Evolutionary conservation across 92 coral and sea anemone genomes (phyloP), one percentile per base, ranked within the genome.

Genomic region (Desmophyllum pertusum): DNA sequence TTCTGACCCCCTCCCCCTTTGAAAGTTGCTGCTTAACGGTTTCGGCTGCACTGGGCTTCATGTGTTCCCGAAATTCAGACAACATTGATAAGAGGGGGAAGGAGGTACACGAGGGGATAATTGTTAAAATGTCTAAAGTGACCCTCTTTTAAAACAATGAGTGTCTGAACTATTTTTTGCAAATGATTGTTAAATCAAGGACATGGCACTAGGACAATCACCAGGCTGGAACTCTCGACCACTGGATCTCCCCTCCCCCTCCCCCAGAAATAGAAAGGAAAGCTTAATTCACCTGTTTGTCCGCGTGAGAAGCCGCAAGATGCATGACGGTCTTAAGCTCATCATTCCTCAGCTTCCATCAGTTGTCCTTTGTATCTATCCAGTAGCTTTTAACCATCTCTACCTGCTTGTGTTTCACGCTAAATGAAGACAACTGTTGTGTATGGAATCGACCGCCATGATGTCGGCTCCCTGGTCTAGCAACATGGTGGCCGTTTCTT

Each of bases 381-480:
- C 42, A 94, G 79, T 70, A 94, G 51, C 90, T 73, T 42, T 64
- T 73, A 14, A 94, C 83, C 31, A 90, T 83, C 36, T 81, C 91
- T 2, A 14, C 33, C 48, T 71, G 27, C 19, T 65, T 67, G 51
- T 35, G 13, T 36, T 37, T 74, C 10, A 89, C 93, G 95, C 98
- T 35, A 89, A 62, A 77, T 94, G 98, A 76, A 94, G 82, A 35
- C 90, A 66, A 70, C 91, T 89, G 62, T 72, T 74, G 6, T 48
- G 72, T 3, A 18, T 19, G 6, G 88, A 57, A 51, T 92, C 92
- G 5, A 50, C 33, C 2, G 93, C 92, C 18, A 81, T 83, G 39
- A 92, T 59, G 77, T 92, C 73, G n/a, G 98, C 95, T 13, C 98
- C 98, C 21, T 68, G 73, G 13, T 94, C 87, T 35, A 94, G 78